Evolutionary conservation across 2,888 invertebrate species (phyloP).

Genomic region (Periphyllus acericola): DNA sequence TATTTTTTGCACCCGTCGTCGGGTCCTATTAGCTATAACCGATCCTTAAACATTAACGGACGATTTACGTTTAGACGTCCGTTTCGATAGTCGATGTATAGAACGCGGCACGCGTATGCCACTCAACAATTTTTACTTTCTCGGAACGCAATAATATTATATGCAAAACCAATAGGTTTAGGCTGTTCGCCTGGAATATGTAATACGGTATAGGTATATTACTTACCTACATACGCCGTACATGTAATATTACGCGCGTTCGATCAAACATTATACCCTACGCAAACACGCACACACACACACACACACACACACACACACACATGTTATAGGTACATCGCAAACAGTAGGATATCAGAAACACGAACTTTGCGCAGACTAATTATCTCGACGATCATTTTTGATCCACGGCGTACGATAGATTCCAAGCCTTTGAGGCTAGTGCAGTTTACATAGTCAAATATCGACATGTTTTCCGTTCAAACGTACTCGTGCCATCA

Average conservation of each 20-base stretch:
- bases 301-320: neutral
- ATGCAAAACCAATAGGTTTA: no score
- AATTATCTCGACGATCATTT: neutral
- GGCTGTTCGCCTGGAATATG: no score
- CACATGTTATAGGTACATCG: neutral
- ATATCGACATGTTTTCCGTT: slow-evolving; percentile 13
- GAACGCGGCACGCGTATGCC: no score
- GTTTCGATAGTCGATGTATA: no score
- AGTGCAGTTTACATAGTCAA: slow-evolving; percentile 9
- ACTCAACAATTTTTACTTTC: no score
- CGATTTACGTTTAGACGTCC: no score
- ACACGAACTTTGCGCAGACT: neutral
- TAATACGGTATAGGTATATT: no score
- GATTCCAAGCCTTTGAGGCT: slow-evolving; percentile 12
- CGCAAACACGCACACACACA: neutral
- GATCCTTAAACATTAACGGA: no score
- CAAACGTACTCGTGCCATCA: neutral
- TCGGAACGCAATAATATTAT: no score
- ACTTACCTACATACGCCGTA: no score
- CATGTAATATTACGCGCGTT: neutral
- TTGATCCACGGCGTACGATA: neutral
- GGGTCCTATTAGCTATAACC: no score
- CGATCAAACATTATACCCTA: neutral
- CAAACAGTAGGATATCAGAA: neutral
- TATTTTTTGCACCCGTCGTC: no score